Evolutionary conservation across 1,140 invertebrate genomes (phyloP).

Genomic region (Maniola jurtina): DNA sequence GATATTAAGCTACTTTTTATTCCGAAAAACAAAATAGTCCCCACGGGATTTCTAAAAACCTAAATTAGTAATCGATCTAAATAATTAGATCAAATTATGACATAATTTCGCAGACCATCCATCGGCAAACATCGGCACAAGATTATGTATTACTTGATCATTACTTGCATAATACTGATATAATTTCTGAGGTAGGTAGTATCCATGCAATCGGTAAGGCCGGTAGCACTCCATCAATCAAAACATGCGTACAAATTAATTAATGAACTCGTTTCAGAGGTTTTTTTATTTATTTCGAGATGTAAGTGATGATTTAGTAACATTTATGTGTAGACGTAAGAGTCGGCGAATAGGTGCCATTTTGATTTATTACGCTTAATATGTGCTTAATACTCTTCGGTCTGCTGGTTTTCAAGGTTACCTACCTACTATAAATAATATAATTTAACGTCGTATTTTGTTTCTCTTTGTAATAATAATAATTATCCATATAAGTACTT

Average conservation of each 20-base stretch:
- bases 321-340: slow-evolving; percentile 31
- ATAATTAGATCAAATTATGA: neutral
- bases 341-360: slow-evolving; percentile 29
- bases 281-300: slow-evolving; percentile 27
- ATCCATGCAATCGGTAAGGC: slow-evolving; percentile 14
- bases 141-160: slow-evolving; percentile 6
- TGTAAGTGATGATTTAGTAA: slow-evolving; percentile 33
- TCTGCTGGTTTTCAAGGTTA: slow-evolving; percentile 27
- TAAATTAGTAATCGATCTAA: no score
- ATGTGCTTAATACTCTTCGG: slow-evolving; percentile 15
- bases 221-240: slow-evolving; percentile 32
- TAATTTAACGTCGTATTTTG: neutral
- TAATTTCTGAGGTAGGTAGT: slow-evolving; percentile 2
- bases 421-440: no score
- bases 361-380: slow-evolving; percentile 34
- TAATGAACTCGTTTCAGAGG: slow-evolving; percentile 30
- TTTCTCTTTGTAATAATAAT: neutral
- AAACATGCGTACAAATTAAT: slow-evolving; percentile 32
- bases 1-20: no score
- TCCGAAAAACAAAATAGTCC: no score
- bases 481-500: no score
- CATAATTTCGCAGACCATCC: neutral
- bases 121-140: slow-evolving; percentile 1
- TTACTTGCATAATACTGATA: slow-evolving; percentile 12
- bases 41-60: no score